A percentile compares a stretch with the other conserved stretches of the same genome.
Evolutionary conservation across 1,140 invertebrate species (phyloP).

Genomic region (Saccostrea cuccullata): DNA sequence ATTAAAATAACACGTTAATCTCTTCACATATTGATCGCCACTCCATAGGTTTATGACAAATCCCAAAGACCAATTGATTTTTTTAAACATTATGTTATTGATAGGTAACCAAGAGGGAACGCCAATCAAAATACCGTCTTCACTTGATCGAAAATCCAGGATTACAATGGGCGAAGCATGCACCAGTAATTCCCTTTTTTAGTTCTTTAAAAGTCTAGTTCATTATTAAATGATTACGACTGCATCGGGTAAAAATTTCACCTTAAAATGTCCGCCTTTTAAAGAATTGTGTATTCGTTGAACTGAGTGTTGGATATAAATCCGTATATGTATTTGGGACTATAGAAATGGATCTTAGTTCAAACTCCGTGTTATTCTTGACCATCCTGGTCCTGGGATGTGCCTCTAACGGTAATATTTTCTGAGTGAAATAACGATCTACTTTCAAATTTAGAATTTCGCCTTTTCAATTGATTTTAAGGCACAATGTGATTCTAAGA

Average conservation of each 20-base stretch:
- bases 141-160: background rate
- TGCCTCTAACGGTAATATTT: background rate
- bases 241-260: background rate
- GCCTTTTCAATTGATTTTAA: too few relatives aligned
- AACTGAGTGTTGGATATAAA: background rate
- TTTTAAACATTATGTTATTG: background rate
- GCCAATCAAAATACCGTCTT: constrained; percentile 16
- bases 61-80: constrained; percentile 14
- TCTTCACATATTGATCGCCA: background rate
- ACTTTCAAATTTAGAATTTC: too few relatives aligned
- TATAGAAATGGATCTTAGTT: background rate
- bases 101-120: constrained; percentile 18
- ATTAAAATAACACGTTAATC: constrained; percentile 16
- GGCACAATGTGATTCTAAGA: too few relatives aligned
- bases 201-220: constrained; percentile 18
- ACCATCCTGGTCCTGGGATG: background rate
- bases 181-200: background rate
- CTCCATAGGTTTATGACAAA: background rate
- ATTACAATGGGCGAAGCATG: background rate
- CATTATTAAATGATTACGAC: background rate
- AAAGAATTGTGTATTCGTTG: background rate
- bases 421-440: background rate
- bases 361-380: background rate
- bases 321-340: background rate
- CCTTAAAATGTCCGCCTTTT: background rate